Evolutionary conservation across 2,113 vertebrate genomes (phyloP), one percentile per base, ranked within the genome.

Genomic region (Gadus macrocephalus): DNA sequence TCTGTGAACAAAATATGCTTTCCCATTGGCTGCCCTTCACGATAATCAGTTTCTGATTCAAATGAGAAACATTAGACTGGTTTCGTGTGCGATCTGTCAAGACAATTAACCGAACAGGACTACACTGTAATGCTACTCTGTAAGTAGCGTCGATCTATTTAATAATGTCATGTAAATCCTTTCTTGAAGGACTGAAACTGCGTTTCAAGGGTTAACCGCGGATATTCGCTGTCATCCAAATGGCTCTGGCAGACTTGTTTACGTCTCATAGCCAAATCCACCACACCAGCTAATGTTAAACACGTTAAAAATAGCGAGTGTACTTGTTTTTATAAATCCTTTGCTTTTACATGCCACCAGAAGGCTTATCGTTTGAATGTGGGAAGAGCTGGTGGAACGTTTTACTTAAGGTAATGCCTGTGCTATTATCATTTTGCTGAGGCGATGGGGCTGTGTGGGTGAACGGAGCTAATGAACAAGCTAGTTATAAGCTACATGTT

Each of bases 71-170:
- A 8, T 0, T 78, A 75, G 84, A 14, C 81, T 66, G 79, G 79
- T 84, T 86, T 82, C 69, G 35, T 66, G 14, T 66, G 28, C 78
- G 77, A 83, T 78, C 76, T 85, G 84, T 86, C 81, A 88, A 72
- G 31, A 68, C 49, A 7, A 8, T 22, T 63, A 73, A 73, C 69
- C 81, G 69, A 25, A n/a, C 71, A 49, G 8, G 5, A 69, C 70
- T 62, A 66, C 70, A 28, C 31, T 27, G 1, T 53, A 8, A 16
- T 8, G 11, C 3, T 2, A 0, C 14, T 35, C 59, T 66, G 89
- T 89, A 75, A 89, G 86, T 88, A 9, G 42, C 42, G 12, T 2
- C 8, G 9, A 49, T 49, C 42, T 9, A 49, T 14, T 12, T 9
- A 12, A 14, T 49, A 49, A 49, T 49, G 42, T 49, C 8, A 49